phyloP scores from a whole-genome alignment of 2,113 vertebrate species.

The Cyprinodon variegatus region DNA sequence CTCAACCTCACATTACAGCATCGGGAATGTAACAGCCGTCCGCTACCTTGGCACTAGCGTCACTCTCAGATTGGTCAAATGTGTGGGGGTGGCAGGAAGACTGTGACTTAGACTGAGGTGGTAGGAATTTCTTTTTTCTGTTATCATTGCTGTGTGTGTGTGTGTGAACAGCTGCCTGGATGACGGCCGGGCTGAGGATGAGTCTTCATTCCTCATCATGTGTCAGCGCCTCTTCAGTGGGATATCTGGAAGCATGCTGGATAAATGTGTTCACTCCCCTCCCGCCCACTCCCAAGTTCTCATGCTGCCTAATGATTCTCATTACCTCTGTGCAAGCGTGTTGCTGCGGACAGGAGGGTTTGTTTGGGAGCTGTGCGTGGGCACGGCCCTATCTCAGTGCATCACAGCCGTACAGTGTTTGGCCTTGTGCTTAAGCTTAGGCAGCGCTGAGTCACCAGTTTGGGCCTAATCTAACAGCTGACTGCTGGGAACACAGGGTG shows the following conservation, averaged over 20 bases:
- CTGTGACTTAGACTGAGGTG: conserved; percentile 45
- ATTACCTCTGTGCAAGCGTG: conserved; percentile 73
- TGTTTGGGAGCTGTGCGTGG: conserved; percentile 69
- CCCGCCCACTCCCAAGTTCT: conserved; percentile 73
- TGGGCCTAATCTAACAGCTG: conserved; percentile 65
- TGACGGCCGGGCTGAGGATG: conserved; percentile 59
- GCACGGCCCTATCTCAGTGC: conserved; percentile 55
- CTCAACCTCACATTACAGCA: conserved; percentile 64
- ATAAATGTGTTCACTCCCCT: conserved; percentile 56
- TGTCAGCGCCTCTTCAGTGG: conserved; percentile 64
- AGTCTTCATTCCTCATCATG: conserved; percentile 68
- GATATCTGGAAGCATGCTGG: conserved; percentile 62
- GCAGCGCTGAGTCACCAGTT: conserved; percentile 67
- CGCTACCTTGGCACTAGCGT: conserved; percentile 77
- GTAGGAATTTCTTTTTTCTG: conserved; percentile 27
- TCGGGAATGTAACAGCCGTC: conserved; percentile 77
- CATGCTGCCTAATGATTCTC: conserved; percentile 72
- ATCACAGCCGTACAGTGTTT: conserved; percentile 54
- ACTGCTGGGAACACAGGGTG: conserved; percentile 56
- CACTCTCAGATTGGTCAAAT: conserved; percentile 67
- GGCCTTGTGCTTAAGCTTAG: conserved; percentile 69
- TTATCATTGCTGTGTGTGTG: conserved; percentile 19
- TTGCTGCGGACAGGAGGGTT: conserved; percentile 61
- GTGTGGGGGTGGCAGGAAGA: conserved; percentile 22
- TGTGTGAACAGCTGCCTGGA: conserved; percentile 67